Base-by-base conservation (phyloP, 2,888 invertebrate genomes). In the Lobophora halterata region DNA sequence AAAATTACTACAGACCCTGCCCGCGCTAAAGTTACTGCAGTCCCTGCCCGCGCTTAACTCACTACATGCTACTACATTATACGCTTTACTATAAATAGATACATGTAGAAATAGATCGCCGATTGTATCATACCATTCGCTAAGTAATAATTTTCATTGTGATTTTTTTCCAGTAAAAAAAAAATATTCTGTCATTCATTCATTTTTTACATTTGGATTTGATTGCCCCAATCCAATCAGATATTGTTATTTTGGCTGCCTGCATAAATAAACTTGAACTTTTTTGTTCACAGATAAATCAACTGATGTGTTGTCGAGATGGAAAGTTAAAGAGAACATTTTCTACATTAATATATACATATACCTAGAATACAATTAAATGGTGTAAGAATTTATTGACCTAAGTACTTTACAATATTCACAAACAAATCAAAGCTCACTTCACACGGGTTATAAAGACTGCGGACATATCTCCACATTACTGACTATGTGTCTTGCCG, bases 351-450 rank as follows among this genome's bases (percentile, higher is more conserved):
- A 40, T 39, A 25, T 31, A 46, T 39, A 26, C n/a, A 25, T 31
- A 46, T 19, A 30, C 8, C 17, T 43, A 43, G 36, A 14, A 37
- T 46, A 40, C 49, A 46, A 35, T 49, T 40, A 47, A 45, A 34
- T 47, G 52, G 52, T 49, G 52, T 49, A 48, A 46, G 46, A 48
- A 44, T 41, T 48, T 41, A 49, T 42, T 50, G 39, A 50, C 38
- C 13, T 41, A 42, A 46, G 46, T 29, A 36, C 24, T 41, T 29
- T 31, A 29, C 30, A 36, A 21, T 42, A 29, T 36, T 31, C 41
- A 36, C 32, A 18, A 11, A 31, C 21, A 24, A 36, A 37, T 28
- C 20, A 29, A 39, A 21, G 17, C 19, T 36, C 36, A 29, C 5
- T 40, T 30, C 26, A 20, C 23, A n/a, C n/a, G n/a, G n/a, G 36